phyloP scores from a whole-genome alignment of 1,140 invertebrate genomes.

The silkworm (Bombyx mori) region DNA sequence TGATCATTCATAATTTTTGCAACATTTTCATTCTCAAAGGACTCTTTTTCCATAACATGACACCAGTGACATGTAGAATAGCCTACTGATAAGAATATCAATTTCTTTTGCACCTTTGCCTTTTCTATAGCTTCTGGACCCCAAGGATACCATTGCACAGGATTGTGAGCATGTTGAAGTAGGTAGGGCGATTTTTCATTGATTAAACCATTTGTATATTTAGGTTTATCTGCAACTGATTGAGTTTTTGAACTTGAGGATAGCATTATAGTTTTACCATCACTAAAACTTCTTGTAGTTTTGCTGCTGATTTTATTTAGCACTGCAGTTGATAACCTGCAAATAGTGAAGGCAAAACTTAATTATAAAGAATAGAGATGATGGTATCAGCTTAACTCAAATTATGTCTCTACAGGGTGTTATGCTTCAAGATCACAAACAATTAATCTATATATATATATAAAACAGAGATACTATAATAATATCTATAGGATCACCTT shows the following conservation, averaged over 20 bases:
- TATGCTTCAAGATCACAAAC: too few species aligned
- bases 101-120: slow-evolving; percentile 86
- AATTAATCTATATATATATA: too few species aligned
- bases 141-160: slow-evolving; percentile 97
- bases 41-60: slow-evolving; percentile 96
- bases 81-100: slow-evolving; percentile 95
- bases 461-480: too few species aligned
- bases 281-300: slow-evolving; percentile 42
- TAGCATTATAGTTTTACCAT: slow-evolving; percentile 63
- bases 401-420: too few species aligned
- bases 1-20: slow-evolving; percentile 91
- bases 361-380: too few species aligned
- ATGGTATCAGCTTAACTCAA: too few species aligned
- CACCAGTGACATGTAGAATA: slow-evolving; percentile 98
- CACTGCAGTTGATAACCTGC: too few species aligned
- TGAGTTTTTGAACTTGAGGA: slow-evolving; percentile 35
- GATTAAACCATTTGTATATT: slow-evolving; percentile 80
- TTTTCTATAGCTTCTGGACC: slow-evolving; percentile 89
- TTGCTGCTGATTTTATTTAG: too few species aligned
- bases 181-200: slow-evolving; percentile 92
- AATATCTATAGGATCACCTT: too few species aligned
- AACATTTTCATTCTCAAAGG: slow-evolving; percentile 87
- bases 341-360: too few species aligned
- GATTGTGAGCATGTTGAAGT: slow-evolving; percentile 94
- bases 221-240: slow-evolving; percentile 36